A percentile compares a stretch with the other conserved stretches of the same genome.
Conservation (phyloP, 2,113 vertebrate species). For the Seriola dumerili region DNA sequence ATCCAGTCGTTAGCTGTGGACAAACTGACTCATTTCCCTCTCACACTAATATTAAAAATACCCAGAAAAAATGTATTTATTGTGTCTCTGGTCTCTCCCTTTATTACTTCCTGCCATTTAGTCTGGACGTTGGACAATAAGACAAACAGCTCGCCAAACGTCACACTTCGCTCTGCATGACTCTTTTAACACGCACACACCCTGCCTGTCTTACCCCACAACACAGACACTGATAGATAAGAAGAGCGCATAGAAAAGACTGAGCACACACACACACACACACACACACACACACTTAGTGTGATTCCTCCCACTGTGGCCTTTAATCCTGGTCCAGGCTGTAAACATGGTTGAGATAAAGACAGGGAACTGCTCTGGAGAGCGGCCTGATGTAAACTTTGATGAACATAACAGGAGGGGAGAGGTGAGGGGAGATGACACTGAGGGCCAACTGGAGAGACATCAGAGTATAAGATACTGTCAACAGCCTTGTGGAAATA, state of each 20-base stretch:
- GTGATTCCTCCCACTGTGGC: conserved; percentile 17
- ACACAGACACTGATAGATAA: conserved; percentile 10
- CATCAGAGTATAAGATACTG: conserved; percentile 12
- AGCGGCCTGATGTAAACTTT: conserved; percentile 11
- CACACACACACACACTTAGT: conserved; percentile 11
- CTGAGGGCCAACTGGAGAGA: conserved; percentile 6
- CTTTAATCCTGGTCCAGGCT: conserved; percentile 55
- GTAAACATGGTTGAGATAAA: conserved; percentile 59
- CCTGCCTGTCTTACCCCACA: background rate
- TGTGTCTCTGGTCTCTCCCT: conserved; percentile 7
- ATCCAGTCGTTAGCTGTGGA: background rate
- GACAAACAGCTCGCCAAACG: conserved; percentile 20
- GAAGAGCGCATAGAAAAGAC: background rate
- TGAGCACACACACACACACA: conserved; percentile 12
- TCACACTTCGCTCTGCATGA: conserved; percentile 36
- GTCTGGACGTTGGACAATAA: conserved; percentile 47
- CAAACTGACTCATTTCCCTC: conserved; percentile 23
- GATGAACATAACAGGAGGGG: conserved; percentile 13
- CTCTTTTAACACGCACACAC: conserved; percentile 24
- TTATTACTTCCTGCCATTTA: conserved; percentile 61
- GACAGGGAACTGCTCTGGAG: background rate
- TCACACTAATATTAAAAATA: conserved; percentile 14
- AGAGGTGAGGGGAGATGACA: background rate
- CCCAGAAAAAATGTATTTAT: conserved; percentile 11
- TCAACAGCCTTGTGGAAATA: background rate